Conservation (phyloP, 1,140 invertebrate species). For the Brachystomella parvula region DNA sequence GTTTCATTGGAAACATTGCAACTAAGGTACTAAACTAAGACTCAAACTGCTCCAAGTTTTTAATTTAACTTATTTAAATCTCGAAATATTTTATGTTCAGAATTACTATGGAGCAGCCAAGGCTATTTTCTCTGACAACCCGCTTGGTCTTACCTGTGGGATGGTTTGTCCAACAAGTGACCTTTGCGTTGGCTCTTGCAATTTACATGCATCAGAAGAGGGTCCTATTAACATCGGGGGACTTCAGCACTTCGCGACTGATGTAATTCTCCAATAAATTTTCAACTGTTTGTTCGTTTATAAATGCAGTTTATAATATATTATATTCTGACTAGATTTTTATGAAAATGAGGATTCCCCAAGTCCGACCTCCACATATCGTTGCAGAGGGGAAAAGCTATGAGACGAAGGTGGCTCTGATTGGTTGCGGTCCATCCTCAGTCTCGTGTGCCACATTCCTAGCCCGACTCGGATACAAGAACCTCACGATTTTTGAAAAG, state of each 20-base stretch:
- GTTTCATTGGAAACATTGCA: conserved; percentile 91
- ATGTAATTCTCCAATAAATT: conserved; percentile 51
- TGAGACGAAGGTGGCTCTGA: conserved; percentile 68
- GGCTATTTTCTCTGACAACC: conserved; percentile 94
- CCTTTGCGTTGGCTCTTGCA: conserved; percentile 94
- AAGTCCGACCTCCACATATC: conserved; percentile 64
- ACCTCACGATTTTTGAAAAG: conserved; percentile 90
- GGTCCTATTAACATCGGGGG: conserved; percentile 98
- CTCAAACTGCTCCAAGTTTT: conserved; percentile 5
- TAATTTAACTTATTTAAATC: conserved; percentile 14
- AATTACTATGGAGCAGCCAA: conserved; percentile 98
- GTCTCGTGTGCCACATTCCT: conserved; percentile 94
- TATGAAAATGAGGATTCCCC: conserved; percentile 84
- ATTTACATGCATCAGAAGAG: conserved; percentile 88
- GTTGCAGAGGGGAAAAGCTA: conserved; percentile 51
- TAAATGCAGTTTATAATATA: not conserved
- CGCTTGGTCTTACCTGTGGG: conserved; percentile 89
- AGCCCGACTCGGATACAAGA: conserved; percentile 79
- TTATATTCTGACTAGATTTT: conserved; percentile 58
- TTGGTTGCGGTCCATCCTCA: conserved; percentile 94
- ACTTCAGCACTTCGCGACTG: conserved; percentile 93
- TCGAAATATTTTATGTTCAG: conserved; percentile 49
- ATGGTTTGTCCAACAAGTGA: conserved; percentile 99
- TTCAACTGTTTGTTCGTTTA: conserved; percentile 1
- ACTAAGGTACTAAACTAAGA: conserved; percentile 62